These are phyloP conservation scores for Volucella bombylans DNA, from an alignment of 2,888 invertebrate genomes.

Conservation along the genomic window DNA sequence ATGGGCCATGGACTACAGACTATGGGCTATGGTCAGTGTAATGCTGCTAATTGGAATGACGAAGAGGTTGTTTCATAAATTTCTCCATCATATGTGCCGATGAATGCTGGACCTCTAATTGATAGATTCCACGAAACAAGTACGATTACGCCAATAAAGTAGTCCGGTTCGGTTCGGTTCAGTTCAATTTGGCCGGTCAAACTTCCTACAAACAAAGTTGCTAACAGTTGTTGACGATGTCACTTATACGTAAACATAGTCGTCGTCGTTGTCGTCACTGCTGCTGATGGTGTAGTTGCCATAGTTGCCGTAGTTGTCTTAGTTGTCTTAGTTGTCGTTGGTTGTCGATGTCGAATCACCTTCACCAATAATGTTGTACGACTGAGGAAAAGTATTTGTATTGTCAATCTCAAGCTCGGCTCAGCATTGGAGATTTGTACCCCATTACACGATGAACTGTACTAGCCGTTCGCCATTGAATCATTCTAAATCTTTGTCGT, in stretches of 20 bases:
- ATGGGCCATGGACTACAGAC: not conserved
- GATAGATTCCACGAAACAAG: constrained; percentile 50
- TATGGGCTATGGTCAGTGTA: constrained; percentile 13
- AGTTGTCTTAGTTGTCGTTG: constrained; percentile 45
- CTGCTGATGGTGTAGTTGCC: no score
- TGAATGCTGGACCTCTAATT: constrained; percentile 37
- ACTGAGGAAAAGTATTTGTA: constrained; percentile 58
- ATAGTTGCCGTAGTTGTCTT: constrained; percentile 68
- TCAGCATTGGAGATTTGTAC: constrained; percentile 23
- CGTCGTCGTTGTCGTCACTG: constrained; percentile 33
- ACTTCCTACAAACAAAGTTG: constrained; percentile 51
- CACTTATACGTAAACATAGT: constrained; percentile 63
- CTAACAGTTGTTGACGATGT: constrained; percentile 72
- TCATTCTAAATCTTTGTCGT: constrained; percentile 67
- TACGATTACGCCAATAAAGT: constrained; percentile 53
- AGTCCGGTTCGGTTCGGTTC: constrained; percentile 15
- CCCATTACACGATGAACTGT: constrained; percentile 14
- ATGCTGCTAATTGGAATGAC: constrained; percentile 63
- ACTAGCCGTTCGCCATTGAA: constrained; percentile 27
- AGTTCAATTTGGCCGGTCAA: not conserved
- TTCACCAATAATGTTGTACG: constrained; percentile 66
- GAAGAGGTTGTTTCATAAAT: constrained; percentile 37
- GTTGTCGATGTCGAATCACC: constrained; percentile 57
- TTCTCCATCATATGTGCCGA: constrained; percentile 17
- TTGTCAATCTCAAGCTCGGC: constrained; percentile 60